Evolutionary conservation across 2,797 vertebrate genomes (phyloP).

Genomic region (Gymnodraco acuticeps): DNA sequence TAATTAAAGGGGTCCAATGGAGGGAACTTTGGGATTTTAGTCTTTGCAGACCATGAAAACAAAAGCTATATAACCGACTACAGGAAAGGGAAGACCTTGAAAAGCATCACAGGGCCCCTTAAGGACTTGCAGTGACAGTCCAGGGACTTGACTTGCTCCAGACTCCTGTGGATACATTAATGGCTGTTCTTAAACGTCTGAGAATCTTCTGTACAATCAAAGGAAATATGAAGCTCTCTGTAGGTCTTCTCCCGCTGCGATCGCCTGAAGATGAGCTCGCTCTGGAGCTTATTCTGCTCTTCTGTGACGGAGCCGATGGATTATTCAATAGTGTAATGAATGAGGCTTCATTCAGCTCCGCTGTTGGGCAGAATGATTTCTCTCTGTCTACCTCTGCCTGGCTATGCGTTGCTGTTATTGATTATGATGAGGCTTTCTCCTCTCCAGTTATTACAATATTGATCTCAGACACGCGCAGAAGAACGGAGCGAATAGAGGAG

Average conservation of each 20-base stretch:
- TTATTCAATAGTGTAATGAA: conserved; percentile 84
- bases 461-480: conserved; percentile 71
- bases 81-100: no score
- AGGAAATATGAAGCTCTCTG: conserved; percentile 44
- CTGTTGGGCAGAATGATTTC: conserved; percentile 78
- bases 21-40: no score
- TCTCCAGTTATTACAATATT: conserved; percentile 84
- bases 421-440: conserved; percentile 81
- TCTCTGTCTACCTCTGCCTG: conserved; percentile 71
- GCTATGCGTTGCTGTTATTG: conserved; percentile 78
- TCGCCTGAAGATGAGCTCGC: conserved; percentile 54
- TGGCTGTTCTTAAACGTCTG: conserved; percentile 27
- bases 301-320: conserved; percentile 73
- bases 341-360: conserved; percentile 79
- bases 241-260: conserved; percentile 44
- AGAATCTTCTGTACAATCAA: conserved; percentile 47
- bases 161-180: conserved; percentile 32
- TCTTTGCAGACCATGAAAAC: no score
- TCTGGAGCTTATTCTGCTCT: conserved; percentile 56
- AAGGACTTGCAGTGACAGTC: conserved; percentile 2
- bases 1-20: no score
- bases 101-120: no score
- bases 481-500: conserved; percentile 49
- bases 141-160: background rate
- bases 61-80: no score